Evolutionary conservation across 2,797 vertebrate species (phyloP).

Genomic region (Eospalax fontanierii): DNA sequence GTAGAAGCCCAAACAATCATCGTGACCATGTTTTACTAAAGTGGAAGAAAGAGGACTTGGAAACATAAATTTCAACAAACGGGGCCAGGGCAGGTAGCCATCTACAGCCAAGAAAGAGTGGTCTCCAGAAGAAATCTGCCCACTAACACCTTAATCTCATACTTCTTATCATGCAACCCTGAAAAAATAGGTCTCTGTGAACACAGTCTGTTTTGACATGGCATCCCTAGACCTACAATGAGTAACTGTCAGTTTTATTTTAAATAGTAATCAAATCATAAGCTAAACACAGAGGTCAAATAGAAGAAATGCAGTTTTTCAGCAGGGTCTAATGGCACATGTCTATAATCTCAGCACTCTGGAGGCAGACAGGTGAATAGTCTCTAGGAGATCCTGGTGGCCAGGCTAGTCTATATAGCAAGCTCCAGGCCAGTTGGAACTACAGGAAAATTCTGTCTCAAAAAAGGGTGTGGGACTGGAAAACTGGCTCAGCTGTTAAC

Average conservation of each 20-base stretch:
- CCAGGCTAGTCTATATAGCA: no score
- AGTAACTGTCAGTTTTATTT: slow-evolving; percentile 17
- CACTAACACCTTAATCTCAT: background rate
- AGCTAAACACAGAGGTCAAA: background rate
- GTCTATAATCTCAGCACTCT: no score
- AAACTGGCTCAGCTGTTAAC: no score
- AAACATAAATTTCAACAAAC: background rate
- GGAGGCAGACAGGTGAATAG: no score
- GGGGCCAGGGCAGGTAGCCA: background rate
- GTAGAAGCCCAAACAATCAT: background rate
- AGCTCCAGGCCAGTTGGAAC: no score
- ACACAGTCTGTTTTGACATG: slow-evolving; percentile 21
- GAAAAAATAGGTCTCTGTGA: background rate
- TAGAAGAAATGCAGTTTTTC: background rate
- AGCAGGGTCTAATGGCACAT: no score
- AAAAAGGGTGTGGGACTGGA: no score
- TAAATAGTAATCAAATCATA: background rate
- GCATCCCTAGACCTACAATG: background rate
- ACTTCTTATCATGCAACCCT: background rate
- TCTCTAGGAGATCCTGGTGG: no score
- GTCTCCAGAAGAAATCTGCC: background rate
- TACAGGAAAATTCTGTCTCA: no score
- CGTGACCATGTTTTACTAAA: slow-evolving; percentile 1
- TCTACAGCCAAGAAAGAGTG: background rate
- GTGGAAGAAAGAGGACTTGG: slow-evolving; percentile 38